These are phyloP conservation scores for Latrodectus elegans DNA, from an alignment of 2,888 invertebrate genomes.

Conservation along the genomic window DNA sequence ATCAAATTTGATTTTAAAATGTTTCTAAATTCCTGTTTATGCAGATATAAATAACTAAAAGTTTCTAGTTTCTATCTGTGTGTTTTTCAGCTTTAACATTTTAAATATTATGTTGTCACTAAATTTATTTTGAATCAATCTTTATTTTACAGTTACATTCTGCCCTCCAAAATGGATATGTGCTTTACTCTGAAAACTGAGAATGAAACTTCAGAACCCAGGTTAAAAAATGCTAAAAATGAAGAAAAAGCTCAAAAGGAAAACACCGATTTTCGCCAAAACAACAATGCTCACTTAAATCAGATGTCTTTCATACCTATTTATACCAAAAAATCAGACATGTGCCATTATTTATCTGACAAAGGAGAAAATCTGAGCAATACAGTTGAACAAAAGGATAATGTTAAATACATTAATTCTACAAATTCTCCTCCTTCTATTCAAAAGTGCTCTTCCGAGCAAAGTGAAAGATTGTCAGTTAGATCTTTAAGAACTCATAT, in stretches of 20 bases:
- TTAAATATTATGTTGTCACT: no score
- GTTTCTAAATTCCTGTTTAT: no score
- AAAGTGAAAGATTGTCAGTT: slow-evolving; percentile 17
- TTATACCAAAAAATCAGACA: slow-evolving; percentile 44
- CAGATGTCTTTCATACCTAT: slow-evolving; percentile 63
- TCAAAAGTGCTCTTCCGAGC: slow-evolving; percentile 25
- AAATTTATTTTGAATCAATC: no score
- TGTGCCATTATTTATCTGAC: slow-evolving; percentile 55
- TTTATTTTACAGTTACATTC: slow-evolving; percentile 28
- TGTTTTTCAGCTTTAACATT: no score
- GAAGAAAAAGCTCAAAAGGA: slow-evolving; percentile 54
- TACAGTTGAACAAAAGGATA: slow-evolving; percentile 8
- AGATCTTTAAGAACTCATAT: slow-evolving; percentile 28
- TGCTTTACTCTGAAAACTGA: slow-evolving; percentile 34
- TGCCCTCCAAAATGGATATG: slow-evolving; percentile 51
- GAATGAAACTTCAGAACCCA: slow-evolving; percentile 30
- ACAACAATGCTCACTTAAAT: slow-evolving; percentile 48
- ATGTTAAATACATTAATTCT: slow-evolving; percentile 12
- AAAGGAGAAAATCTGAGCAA: slow-evolving; percentile 14
- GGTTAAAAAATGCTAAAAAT: slow-evolving; percentile 13
- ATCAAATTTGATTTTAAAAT: no score
- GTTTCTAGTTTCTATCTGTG: no score
- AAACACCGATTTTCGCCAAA: slow-evolving; percentile 50
- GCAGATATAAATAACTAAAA: no score
- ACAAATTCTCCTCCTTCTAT: slow-evolving; percentile 36